Conservation (phyloP, 2,888 invertebrate genomes). For the Mesoligia furuncula region DNA sequence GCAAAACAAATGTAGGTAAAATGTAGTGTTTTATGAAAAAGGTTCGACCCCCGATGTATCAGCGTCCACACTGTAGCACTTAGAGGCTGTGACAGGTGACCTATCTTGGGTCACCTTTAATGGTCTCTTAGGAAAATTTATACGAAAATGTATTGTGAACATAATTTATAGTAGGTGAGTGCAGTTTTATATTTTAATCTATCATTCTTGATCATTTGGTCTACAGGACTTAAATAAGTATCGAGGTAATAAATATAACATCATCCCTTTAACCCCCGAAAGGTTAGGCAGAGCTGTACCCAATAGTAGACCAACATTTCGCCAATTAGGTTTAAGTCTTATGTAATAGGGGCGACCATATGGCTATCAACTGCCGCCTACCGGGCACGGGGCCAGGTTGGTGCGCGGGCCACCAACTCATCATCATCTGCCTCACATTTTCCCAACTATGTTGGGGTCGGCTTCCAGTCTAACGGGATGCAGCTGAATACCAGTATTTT, state of each 20-base stretch:
- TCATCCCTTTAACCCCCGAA: too few species aligned
- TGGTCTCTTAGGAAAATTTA: slow-evolving; percentile 10
- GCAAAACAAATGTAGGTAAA: slow-evolving; percentile 30
- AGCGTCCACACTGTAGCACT: slow-evolving; percentile 12
- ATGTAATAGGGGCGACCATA: too few species aligned
- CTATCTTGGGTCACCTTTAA: slow-evolving; percentile 3
- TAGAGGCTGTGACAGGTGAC: slow-evolving; percentile 22
- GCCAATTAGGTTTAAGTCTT: not conserved
- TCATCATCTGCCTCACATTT: too few species aligned
- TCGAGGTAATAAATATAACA: too few species aligned
- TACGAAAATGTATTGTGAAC: slow-evolving; percentile 6
- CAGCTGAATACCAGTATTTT: too few species aligned
- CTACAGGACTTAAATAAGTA: not conserved
- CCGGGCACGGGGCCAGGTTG: too few species aligned
- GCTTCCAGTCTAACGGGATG: too few species aligned
- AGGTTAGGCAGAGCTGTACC: too few species aligned
- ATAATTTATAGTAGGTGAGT: not conserved
- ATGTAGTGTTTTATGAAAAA: slow-evolving; percentile 40
- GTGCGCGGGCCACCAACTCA: too few species aligned
- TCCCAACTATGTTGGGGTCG: too few species aligned
- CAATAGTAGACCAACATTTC: too few species aligned
- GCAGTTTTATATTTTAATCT: not conserved
- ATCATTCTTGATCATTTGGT: not conserved
- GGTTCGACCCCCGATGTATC: slow-evolving; percentile 42
- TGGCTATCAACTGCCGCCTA: too few species aligned